phyloP scores from a whole-genome alignment of 1,140 invertebrate genomes.

The Calosoma granatense region DNA sequence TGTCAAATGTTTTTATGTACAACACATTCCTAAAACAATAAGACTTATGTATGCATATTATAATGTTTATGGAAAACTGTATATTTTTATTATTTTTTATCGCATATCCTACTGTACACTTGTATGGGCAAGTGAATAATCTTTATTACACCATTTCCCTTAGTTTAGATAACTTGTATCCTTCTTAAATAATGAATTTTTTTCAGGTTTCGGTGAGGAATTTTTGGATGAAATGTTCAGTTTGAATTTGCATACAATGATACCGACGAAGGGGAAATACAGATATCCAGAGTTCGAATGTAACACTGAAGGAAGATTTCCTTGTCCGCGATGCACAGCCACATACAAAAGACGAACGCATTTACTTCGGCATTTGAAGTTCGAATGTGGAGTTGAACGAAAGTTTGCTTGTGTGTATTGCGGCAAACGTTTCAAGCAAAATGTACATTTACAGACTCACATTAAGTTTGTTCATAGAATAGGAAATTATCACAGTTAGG shows the following conservation, averaged over 20 bases:
- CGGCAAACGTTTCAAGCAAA: slow-evolving; percentile 14
- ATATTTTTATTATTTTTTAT: no score
- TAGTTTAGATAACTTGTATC: no score
- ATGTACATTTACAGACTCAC: slow-evolving; percentile 4
- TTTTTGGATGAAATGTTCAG: neutral
- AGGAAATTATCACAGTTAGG: neutral
- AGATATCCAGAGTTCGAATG: neutral
- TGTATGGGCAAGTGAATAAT: no score
- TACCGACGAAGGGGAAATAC: neutral
- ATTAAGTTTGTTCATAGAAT: slow-evolving; percentile 4
- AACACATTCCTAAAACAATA: no score
- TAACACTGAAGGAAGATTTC: slow-evolving; percentile 12
- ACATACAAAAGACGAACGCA: slow-evolving; percentile 30
- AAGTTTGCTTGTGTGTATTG: slow-evolving; percentile 7
- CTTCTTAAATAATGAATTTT: neutral
- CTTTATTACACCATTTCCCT: no score
- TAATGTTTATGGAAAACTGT: no score
- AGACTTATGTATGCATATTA: no score
- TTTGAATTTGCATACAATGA: neutral
- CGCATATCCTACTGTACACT: no score
- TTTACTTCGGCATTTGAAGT: slow-evolving; percentile 30
- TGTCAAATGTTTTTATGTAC: no score
- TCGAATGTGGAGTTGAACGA: slow-evolving; percentile 33
- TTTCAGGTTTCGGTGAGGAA: neutral
- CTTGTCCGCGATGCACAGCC: slow-evolving; percentile 31